phyloP scores from a whole-genome alignment of 2,888 invertebrate genomes.

The Endomychus coccineus region DNA sequence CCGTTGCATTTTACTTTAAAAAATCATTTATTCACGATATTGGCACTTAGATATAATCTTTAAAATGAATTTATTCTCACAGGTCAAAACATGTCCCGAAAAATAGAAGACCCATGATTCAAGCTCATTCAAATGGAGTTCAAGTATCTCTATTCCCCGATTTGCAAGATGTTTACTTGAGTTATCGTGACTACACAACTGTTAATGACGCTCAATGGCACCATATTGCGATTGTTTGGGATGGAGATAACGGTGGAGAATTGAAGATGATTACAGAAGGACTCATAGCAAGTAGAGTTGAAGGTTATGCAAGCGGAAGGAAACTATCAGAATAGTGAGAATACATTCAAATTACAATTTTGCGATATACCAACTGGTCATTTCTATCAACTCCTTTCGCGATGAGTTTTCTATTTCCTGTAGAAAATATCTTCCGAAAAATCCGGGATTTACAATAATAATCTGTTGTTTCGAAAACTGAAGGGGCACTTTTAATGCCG shows the following conservation, averaged over 20 bases:
- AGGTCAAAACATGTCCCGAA: conserved; percentile 73
- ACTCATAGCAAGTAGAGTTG: conserved; percentile 85
- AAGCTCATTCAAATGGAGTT: conserved; percentile 89
- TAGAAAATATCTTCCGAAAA: too few species aligned
- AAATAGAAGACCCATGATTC: conserved; percentile 73
- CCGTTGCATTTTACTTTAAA: too few species aligned
- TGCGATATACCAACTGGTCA: too few species aligned
- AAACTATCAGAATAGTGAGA: conserved; percentile 77
- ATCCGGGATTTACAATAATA: too few species aligned
- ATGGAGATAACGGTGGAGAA: conserved; percentile 76
- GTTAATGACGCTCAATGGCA: conserved; percentile 97
- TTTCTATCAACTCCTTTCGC: too few species aligned
- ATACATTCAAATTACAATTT: too few species aligned
- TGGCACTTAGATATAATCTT: too few species aligned
- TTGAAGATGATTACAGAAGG: conserved; percentile 92
- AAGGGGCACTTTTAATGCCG: too few species aligned
- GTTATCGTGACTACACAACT: conserved; percentile 85
- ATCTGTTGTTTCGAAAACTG: too few species aligned
- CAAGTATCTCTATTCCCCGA: conserved; percentile 85
- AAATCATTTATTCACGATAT: too few species aligned
- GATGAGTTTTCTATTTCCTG: too few species aligned
- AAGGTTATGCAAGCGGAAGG: conserved; percentile 79
- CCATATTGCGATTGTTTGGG: conserved; percentile 92
- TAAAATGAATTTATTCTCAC: conserved; percentile 27
- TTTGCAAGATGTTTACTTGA: conserved; percentile 80